Base-by-base conservation (phyloP, 1,140 invertebrate species). In the Octopus sinensis region DNA sequence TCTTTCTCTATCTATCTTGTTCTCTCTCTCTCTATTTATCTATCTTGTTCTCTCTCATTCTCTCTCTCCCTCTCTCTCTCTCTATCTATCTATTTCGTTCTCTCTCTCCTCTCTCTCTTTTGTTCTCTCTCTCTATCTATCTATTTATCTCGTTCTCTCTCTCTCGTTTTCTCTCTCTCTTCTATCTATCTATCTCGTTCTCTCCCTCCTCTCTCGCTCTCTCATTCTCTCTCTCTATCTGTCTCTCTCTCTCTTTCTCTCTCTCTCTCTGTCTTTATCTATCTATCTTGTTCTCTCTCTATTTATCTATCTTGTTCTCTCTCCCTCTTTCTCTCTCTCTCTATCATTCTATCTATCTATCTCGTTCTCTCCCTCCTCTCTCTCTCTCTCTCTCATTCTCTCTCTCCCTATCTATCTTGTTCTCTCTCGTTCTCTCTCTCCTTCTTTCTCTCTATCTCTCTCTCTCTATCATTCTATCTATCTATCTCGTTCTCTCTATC, bases 71-170 rank as follows among this genome's bases (percentile, higher is more conserved):
- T 73, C 4, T 73, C 68, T 73, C 4, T 71, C 68, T 71, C 68
- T 73, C 68, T 43, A 43, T 43, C 30, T 43, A 43, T 43, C 30
- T 43, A 43, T 43, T 3, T 43, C 23, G 23, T 23, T 71, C 68
- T 71, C 68, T 71, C 68, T 7, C 68, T 71, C 56, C 68, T 71
- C 68, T 13, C 68, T 71, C 68, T 71, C 68, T 71, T 23, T 71
- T 23, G 5, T n/a, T 71, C 6, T 73, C 4, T 71, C 6, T 73
- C 4, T 73, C 6, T 73, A 73, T 73, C 6, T 73, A 73, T 73
- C 17, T 62, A 9, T 62, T 4, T 62, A 9, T 4, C 17, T 62
- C 23, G 23, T 23, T 71, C 68, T 71, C 68, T 71, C 68, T 13
- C 68, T 71, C 68, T 71, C 68, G 17, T 23, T 71, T 23, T 4